Evolutionary conservation across 2,888 invertebrate species (phyloP).

Genomic region (Drosophila borborema): DNA sequence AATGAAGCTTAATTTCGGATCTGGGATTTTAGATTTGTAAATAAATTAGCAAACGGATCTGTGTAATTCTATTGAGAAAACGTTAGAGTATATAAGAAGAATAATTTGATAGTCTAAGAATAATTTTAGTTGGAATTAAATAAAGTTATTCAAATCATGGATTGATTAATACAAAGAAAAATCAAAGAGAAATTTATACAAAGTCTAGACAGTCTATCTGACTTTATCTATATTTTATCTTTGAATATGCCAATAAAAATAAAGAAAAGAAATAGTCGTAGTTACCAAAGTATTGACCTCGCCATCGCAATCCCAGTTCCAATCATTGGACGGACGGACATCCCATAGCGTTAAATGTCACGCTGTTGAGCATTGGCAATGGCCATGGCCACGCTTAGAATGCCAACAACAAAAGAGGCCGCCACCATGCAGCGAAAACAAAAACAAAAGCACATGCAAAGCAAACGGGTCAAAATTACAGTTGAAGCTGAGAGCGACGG

Average conservation of each 20-base stretch:
- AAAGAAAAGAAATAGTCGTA: not conserved
- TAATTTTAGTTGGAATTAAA: not conserved
- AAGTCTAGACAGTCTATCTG: too few relatives aligned
- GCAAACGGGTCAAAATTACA: slow-evolving; percentile 65
- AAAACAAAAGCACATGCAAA: slow-evolving; percentile 45
- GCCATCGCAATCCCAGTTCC: not conserved
- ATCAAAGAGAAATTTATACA: too few relatives aligned
- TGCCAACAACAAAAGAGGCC: slow-evolving; percentile 61
- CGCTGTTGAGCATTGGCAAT: slow-evolving; percentile 66
- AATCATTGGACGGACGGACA: slow-evolving; percentile 19
- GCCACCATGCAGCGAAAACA: slow-evolving; percentile 47
- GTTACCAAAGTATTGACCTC: not conserved
- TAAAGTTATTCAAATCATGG: too few relatives aligned
- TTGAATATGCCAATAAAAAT: too few relatives aligned
- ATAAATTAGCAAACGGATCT: slow-evolving; percentile 38
- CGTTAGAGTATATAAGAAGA: not conserved
- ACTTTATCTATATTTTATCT: too few relatives aligned
- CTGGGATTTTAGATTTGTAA: slow-evolving; percentile 29
- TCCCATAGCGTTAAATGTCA: slow-evolving; percentile 60
- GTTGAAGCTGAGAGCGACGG: slow-evolving; percentile 31
- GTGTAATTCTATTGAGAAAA: not conserved
- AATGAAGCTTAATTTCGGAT: slow-evolving; percentile 24
- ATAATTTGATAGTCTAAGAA: not conserved
- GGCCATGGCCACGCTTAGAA: slow-evolving; percentile 67
- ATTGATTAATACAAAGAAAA: too few relatives aligned